phyloP scores from a whole-genome alignment of 2,888 invertebrate species.

The Rosalia funebris region DNA sequence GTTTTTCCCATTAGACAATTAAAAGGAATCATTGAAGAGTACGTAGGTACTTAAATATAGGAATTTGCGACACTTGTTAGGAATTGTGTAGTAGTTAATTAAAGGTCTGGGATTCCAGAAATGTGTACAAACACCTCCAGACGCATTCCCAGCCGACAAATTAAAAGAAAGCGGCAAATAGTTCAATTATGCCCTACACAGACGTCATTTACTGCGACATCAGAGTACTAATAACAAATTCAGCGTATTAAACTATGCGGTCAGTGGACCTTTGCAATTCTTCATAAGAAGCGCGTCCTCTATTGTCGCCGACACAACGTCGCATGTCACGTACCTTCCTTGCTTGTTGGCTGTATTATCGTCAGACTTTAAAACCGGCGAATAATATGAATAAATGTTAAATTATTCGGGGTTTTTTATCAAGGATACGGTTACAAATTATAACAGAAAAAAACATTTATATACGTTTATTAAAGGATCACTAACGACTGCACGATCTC shows the following conservation, averaged over 20 bases:
- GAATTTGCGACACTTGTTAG: conserved; percentile 37
- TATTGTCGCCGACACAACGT: conserved; percentile 51
- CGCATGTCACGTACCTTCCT: conserved; percentile 52
- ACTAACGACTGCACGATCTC: too few species aligned
- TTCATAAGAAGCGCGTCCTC: conserved; percentile 47
- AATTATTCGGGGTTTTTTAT: conserved; percentile 48
- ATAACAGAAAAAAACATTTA: background rate
- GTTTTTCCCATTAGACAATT: too few species aligned
- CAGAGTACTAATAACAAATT: conserved; percentile 53
- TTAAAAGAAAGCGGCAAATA: conserved; percentile 48
- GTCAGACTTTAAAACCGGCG: conserved; percentile 43
- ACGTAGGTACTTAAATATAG: conserved; percentile 11
- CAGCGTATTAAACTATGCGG: conserved; percentile 51
- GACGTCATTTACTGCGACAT: conserved; percentile 44
- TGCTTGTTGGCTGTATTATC: conserved; percentile 46
- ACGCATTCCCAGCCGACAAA: conserved; percentile 54
- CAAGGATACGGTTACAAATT: background rate
- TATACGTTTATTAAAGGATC: too few species aligned
- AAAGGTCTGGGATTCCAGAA: conserved; percentile 45
- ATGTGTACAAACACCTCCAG: conserved; percentile 49
- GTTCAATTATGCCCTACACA: conserved; percentile 50
- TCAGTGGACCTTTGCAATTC: conserved; percentile 55
- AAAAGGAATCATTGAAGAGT: conserved; percentile 14
- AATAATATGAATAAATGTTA: conserved; percentile 51
- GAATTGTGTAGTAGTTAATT: conserved; percentile 31